phyloP scores from a whole-genome alignment of 30 jellyfish, hydroid and myxozoan genomes.

The Catostylus mosaicus region DNA sequence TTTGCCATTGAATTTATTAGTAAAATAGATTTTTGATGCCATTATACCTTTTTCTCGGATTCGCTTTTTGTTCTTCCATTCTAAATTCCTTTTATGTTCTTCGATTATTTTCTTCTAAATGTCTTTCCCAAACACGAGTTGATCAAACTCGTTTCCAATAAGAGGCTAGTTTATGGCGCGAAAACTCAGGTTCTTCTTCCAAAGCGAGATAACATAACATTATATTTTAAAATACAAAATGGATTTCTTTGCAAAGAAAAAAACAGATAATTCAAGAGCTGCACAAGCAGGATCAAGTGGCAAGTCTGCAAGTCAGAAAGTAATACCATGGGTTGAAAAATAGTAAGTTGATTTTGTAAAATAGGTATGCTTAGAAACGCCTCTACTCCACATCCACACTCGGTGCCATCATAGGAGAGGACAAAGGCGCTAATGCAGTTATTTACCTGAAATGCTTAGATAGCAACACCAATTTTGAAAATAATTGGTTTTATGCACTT shows the following conservation, averaged over 20 bases:
- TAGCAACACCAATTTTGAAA: too few relatives aligned
- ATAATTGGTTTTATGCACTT: too few relatives aligned
- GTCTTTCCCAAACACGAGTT: neutral
- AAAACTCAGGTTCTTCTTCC: neutral
- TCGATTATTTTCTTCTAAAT: too few relatives aligned
- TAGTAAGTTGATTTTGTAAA: slow-evolving; percentile 58
- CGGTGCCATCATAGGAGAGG: too few relatives aligned
- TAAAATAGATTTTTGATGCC: neutral
- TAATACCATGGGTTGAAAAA: slow-evolving; percentile 95
- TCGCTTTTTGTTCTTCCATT: slow-evolving; percentile 33
- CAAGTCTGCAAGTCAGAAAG: slow-evolving; percentile 17
- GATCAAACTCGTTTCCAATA: neutral
- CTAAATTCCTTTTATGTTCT: neutral
- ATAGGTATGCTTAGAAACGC: neutral
- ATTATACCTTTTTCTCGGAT: slow-evolving; percentile 16
- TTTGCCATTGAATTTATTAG: too few relatives aligned
- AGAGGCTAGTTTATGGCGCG: slow-evolving; percentile 6
- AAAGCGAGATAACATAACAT: neutral
- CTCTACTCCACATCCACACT: too few relatives aligned
- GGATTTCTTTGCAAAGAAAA: slow-evolving; percentile 67
- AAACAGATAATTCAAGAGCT: slow-evolving; percentile 31
- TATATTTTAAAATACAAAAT: slow-evolving; percentile 2
- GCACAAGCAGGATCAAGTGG: slow-evolving; percentile 64
- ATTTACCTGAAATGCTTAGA: too few relatives aligned
- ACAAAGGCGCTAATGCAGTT: too few relatives aligned